Evolutionary conservation across 2,797 vertebrate genomes (phyloP).

Genomic region (Chaetophractus vellerosus): DNA sequence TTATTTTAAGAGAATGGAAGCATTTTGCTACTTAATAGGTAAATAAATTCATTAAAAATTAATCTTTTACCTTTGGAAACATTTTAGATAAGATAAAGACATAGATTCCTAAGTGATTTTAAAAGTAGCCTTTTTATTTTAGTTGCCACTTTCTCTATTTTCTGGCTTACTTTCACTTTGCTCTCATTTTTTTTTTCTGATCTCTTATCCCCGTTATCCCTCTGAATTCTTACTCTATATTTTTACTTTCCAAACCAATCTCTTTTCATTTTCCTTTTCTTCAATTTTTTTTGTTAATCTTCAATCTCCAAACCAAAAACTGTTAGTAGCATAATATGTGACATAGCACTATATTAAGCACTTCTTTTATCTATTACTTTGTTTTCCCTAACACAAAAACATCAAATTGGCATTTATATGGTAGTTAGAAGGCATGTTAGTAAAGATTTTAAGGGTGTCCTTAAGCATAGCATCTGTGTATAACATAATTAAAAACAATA

Average conservation of each 20-base stretch:
- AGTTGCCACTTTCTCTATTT: not conserved
- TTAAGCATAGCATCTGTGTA: not conserved
- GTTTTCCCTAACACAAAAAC: not conserved
- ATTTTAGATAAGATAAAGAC: slow-evolving; percentile 12
- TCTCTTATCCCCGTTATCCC: not conserved
- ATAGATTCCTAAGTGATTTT: not conserved
- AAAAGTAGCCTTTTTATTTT: not conserved
- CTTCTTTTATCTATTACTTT: not conserved
- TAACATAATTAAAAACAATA: not conserved
- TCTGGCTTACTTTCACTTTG: not conserved
- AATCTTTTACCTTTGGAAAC: not conserved
- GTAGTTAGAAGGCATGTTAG: not conserved
- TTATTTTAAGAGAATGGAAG: not conserved
- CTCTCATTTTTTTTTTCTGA: not conserved
- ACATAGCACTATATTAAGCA: not conserved
- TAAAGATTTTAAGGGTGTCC: not conserved
- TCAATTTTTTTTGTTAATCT: not conserved
- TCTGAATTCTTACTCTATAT: not conserved
- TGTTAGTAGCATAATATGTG: not conserved
- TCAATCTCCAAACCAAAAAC: not conserved
- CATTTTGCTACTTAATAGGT: not conserved
- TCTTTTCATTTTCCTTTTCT: not conserved
- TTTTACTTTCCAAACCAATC: not conserved
- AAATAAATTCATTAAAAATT: not conserved
- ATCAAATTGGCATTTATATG: not conserved